Evolutionary conservation across 2,113 vertebrate species (phyloP).

Genomic region (Gymnarchus niloticus): DNA sequence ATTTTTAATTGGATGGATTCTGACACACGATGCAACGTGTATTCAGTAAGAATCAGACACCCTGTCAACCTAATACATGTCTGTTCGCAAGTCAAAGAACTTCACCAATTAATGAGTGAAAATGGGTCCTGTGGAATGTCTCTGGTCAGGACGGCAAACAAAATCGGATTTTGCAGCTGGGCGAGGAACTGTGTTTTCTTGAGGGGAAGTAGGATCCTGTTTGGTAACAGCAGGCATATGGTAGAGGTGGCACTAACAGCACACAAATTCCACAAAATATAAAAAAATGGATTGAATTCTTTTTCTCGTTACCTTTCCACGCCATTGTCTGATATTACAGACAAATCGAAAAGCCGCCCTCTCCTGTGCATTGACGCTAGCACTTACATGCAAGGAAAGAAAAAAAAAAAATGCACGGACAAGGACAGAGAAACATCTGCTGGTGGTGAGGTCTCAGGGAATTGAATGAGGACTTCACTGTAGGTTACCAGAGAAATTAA

Average conservation of each 20-base stretch:
- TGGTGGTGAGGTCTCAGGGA: not conserved
- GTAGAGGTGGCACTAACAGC: not conserved
- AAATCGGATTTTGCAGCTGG: not conserved
- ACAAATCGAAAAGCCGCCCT: not conserved
- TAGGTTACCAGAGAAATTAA: not conserved
- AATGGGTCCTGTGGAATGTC: slow-evolving; percentile 7
- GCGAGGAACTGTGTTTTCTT: not conserved
- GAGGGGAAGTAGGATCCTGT: not conserved
- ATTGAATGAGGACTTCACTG: not conserved
- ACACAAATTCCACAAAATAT: not conserved
- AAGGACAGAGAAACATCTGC: not conserved
- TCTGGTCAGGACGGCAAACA: not conserved
- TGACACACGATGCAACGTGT: not conserved
- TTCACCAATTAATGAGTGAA: slow-evolving; percentile 10
- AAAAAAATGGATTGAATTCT: not conserved
- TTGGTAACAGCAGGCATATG: not conserved
- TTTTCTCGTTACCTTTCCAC: not conserved
- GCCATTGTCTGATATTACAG: not conserved
- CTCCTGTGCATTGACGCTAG: not conserved
- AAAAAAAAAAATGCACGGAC: not conserved
- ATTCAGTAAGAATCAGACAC: not conserved
- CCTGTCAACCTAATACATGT: not conserved
- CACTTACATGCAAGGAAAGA: not conserved
- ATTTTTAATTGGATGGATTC: slow-evolving; percentile 15
- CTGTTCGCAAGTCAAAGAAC: not conserved